Evolutionary conservation across 2,113 vertebrate species (phyloP).

Genomic region (Neotragus pygmaeus): DNA sequence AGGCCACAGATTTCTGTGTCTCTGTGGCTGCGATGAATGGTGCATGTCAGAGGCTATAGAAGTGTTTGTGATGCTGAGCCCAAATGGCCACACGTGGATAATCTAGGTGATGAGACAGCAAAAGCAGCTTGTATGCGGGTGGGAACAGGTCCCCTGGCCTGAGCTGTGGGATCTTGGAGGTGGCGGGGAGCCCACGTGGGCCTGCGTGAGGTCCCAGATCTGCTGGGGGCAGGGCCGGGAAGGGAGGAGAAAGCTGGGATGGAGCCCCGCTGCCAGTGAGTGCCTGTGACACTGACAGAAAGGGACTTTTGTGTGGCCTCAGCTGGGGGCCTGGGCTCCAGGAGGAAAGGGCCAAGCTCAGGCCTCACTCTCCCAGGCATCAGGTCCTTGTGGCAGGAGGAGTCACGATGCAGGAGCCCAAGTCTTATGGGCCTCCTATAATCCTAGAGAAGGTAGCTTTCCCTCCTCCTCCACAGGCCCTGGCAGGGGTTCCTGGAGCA

Average conservation of each 20-base stretch:
- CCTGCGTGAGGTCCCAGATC: not conserved
- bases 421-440: not conserved
- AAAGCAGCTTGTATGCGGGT: not conserved
- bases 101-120: not conserved
- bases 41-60: fast-evolving
- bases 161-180: fast-evolving
- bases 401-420: not conserved
- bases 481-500: fast-evolving
- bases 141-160: not conserved
- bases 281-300: not conserved
- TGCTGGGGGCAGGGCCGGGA: not conserved
- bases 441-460: fast-evolving
- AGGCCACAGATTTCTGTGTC: fast-evolving
- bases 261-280: not conserved
- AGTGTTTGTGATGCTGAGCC: not conserved
- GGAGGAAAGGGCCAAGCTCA: not conserved
- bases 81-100: fast-evolving
- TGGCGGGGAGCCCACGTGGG: no score
- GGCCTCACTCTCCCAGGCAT: not conserved
- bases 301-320: not conserved
- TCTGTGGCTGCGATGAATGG: fast-evolving
- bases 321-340: not conserved
- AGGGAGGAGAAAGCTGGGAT: no score
- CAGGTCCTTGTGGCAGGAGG: not conserved
- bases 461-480: fast-evolving